Conservation (phyloP, 2,113 vertebrate species). For the Rallus limicola region DNA sequence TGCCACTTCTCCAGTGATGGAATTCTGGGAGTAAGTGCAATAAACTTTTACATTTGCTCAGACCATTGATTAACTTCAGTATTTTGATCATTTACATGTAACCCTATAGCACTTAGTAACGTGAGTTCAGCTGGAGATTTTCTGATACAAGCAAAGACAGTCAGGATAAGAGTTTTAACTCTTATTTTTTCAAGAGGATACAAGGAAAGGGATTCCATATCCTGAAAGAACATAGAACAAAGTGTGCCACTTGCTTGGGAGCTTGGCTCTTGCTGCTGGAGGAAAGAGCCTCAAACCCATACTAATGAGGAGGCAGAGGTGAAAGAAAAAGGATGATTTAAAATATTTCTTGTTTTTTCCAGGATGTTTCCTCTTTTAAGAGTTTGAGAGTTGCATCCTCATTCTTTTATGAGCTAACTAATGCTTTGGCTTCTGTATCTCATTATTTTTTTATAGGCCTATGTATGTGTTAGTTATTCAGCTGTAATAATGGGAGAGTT, state of each 20-base stretch:
- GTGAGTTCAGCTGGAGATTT: background rate
- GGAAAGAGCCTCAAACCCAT: slow-evolving; percentile 33
- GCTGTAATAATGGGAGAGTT: background rate
- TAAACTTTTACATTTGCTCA: background rate
- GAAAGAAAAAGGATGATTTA: slow-evolving; percentile 7
- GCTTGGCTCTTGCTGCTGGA: slow-evolving; percentile 44
- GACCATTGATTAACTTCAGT: background rate
- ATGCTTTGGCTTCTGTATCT: background rate
- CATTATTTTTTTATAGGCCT: background rate
- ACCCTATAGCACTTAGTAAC: background rate
- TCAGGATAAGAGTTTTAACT: background rate
- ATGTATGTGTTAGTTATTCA: background rate
- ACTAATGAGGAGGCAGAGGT: slow-evolving; percentile 56
- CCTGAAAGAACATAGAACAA: slow-evolving; percentile 52
- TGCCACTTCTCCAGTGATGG: slow-evolving; percentile 95
- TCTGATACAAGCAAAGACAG: background rate
- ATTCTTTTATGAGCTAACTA: background rate
- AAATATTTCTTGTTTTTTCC: background rate
- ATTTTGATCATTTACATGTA: background rate
- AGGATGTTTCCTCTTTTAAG: background rate
- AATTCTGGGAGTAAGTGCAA: slow-evolving; percentile 99
- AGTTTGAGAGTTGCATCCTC: background rate
- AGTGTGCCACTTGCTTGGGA: slow-evolving; percentile 47
- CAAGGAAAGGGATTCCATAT: slow-evolving; percentile 26
- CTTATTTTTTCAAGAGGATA: background rate